Evolutionary conservation across 2,797 vertebrate species (phyloP), one percentile per base, ranked within the genome.

Genomic region (Sebastes aleutianus): DNA sequence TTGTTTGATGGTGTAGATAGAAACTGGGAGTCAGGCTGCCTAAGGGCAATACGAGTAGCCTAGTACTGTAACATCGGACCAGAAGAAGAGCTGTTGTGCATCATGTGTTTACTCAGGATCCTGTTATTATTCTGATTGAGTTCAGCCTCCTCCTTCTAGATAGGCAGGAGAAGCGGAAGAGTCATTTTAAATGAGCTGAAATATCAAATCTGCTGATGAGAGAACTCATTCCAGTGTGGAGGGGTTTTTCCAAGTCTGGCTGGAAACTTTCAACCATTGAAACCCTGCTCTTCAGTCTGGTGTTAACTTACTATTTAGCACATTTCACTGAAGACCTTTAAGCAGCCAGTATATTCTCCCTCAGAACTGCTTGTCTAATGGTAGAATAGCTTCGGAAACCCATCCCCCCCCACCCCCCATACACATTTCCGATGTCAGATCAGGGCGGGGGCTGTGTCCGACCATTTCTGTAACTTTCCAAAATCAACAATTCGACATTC

Each of bases 1-100:
- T 87, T 67, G 67, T 82, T 70, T 75, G 65, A 70, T 31, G 20
- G 8, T 50, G 57, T 9, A 34, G 63, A 83, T 22, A 66, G 31
- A 78, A 78, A 47, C 26, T n/a, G 5, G 6, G 32, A 56, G 66
- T 67, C 61, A 39, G 20, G 13, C 14, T 32, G 43, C 43, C 11
- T 9, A 0, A 12, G 65, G 65, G 50, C 57, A 29, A 12, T 47
- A 12, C 5, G 3, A 34, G 18, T 50, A 50, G 39, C 39, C 43
- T 47, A 20, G 56, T 5, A 11, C 36, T 10, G 43, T 54, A 5
- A 43, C 31, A n/a, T 71, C 27, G 7, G 39, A 31, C 8, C 31
- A 32, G 56, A 5, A 11, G 50, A 61, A 8, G 34, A 65, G 50
- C 22, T 39, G 12, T 16, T n/a, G 20, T 22, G 10, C 36, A 57